A percentile compares a stretch with the other conserved stretches of the same genome.
These are phyloP conservation scores for Dicrostonyx torquatus DNA, from an alignment of 2,797 vertebrate species.

Conservation along the genomic window DNA sequence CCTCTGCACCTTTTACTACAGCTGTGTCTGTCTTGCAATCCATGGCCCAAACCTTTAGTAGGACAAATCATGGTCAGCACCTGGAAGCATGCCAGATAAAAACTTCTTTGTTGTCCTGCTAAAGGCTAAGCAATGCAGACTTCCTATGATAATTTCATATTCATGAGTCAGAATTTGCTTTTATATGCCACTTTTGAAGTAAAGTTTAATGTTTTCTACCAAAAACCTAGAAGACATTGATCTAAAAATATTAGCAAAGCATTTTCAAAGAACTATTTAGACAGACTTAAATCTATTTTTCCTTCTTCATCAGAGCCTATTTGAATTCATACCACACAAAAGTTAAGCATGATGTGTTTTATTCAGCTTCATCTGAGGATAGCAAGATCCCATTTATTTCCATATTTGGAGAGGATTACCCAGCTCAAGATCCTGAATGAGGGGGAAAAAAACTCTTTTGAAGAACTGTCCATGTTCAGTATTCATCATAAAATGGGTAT, in stretches of 20 bases:
- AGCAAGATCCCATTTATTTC: not conserved
- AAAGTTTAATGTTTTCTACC: not conserved
- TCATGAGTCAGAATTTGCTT: not conserved
- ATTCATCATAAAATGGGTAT: slow-evolving; percentile 89
- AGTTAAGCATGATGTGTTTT: not conserved
- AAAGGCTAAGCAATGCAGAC: not conserved
- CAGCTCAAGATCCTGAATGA: not conserved
- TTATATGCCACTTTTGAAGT: not conserved
- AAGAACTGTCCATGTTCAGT: slow-evolving; percentile 78
- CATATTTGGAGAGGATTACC: not conserved
- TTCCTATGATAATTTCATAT: not conserved
- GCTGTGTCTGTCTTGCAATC: not conserved
- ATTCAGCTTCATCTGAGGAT: not conserved
- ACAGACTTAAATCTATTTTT: slow-evolving; percentile 4
- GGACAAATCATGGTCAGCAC: not conserved
- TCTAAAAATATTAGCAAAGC: not conserved
- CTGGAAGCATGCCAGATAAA: not conserved
- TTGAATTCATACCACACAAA: not conserved
- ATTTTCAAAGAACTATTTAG: slow-evolving; percentile 28
- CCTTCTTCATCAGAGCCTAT: not conserved
- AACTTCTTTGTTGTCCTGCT: not conserved
- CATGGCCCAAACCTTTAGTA: not conserved
- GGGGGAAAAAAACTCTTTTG: not conserved
- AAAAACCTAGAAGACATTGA: not conserved
- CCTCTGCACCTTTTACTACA: too few species aligned